phyloP scores from a whole-genome alignment of 1,140 invertebrate species.

The Protaetia brevitarsis region DNA sequence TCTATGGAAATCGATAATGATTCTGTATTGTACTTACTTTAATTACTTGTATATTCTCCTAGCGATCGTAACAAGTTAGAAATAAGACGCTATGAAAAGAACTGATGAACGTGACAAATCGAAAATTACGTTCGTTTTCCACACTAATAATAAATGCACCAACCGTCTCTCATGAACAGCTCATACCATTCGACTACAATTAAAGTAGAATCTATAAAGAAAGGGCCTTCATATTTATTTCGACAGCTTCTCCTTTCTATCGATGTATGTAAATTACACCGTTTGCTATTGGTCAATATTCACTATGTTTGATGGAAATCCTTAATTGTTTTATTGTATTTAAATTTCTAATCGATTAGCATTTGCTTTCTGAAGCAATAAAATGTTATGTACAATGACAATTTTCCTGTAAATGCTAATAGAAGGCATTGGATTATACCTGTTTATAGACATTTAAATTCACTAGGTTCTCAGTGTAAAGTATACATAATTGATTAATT shows the following conservation, averaged over 20 bases:
- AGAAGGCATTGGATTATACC: background rate
- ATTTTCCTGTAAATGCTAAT: background rate
- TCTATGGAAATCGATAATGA: constrained; percentile 8
- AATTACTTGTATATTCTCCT: background rate
- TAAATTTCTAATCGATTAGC: constrained; percentile 1
- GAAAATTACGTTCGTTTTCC: background rate
- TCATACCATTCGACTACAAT: background rate
- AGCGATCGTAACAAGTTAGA: background rate
- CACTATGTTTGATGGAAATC: background rate
- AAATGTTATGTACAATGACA: background rate
- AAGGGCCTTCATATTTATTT: background rate
- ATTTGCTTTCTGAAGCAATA: background rate
- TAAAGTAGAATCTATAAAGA: background rate
- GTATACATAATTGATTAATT: too few species aligned
- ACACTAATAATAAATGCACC: background rate
- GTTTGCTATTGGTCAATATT: background rate
- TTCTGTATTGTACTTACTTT: background rate
- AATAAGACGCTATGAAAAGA: background rate
- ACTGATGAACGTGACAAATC: background rate
- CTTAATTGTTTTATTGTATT: background rate
- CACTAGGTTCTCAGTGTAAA: too few species aligned
- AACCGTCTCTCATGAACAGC: background rate
- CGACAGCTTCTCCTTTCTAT: background rate
- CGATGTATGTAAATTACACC: background rate
- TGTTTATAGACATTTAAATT: too few species aligned